These are phyloP conservation scores for Lithobius niger DNA, from an alignment of 1,140 invertebrate genomes.

Conservation along the genomic window DNA sequence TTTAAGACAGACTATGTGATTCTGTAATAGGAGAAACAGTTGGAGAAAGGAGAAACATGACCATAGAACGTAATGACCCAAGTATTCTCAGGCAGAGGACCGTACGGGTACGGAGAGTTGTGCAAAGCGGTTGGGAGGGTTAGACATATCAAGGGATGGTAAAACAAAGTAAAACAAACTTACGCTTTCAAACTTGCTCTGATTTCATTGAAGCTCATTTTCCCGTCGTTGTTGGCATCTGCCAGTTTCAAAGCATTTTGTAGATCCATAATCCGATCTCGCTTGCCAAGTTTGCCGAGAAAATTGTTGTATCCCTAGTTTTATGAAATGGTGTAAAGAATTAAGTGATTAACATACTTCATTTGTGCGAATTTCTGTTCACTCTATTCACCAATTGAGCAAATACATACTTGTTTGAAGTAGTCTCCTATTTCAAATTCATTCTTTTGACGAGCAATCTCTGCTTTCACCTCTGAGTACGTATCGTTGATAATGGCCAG, in stretches of 20 bases:
- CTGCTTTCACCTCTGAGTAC: conserved; percentile 53
- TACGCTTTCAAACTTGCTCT: conserved; percentile 35
- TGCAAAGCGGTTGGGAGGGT: too few relatives aligned
- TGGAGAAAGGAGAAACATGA: too few relatives aligned
- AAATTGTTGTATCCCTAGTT: conserved; percentile 38
- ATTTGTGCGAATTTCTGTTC: not conserved
- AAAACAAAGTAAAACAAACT: too few relatives aligned
- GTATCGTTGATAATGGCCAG: conserved; percentile 71
- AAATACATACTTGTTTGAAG: conserved; percentile 36
- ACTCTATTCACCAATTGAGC: not conserved
- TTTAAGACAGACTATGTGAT: too few relatives aligned
- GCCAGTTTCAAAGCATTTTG: conserved; percentile 40
- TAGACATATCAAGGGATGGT: too few relatives aligned
- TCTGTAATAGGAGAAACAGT: too few relatives aligned
- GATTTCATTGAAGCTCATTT: conserved; percentile 36
- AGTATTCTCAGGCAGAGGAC: too few relatives aligned
- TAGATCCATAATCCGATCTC: conserved; percentile 42
- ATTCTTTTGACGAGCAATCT: conserved; percentile 47
- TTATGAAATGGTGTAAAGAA: too few relatives aligned
- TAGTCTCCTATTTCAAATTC: conserved; percentile 51
- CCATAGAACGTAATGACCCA: too few relatives aligned
- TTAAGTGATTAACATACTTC: too few relatives aligned
- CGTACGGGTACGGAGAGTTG: too few relatives aligned
- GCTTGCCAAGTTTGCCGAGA: conserved; percentile 37
- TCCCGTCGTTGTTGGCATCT: conserved; percentile 36